Base-by-base conservation (phyloP, 2,113 vertebrate genomes). In the Zosterops borbonicus region DNA sequence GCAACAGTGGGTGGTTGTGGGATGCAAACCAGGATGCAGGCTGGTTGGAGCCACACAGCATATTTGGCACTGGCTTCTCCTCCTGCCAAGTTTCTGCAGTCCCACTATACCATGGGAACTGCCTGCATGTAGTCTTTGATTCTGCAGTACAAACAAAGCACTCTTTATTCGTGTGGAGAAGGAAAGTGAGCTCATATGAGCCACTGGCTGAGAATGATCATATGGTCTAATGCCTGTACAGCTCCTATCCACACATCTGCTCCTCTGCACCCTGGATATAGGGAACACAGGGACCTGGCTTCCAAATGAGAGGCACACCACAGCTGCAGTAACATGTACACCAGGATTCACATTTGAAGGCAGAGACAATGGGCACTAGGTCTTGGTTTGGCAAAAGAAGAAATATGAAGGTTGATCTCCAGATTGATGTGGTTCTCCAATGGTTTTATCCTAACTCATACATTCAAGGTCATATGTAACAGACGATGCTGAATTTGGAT, bases 171-270 rank as follows among this genome's bases (percentile, higher is more conserved):
- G 0, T 4, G 27, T 0, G 0, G 58, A 83, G 74, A 75, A 47
- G 87, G 58, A 91, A 91, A 93, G 63, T 71, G 92, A 95, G 78
- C 70, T 95, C 78, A 83, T 85, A 33, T 6, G 46, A 95, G 58
- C 78, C 67, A 29, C 49, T 76, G 78, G 58, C 78, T 87, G 83
- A 55, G 52, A 85, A 46, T 7, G 55, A 58, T 89, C 76, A 17
- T 46, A 53, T 67, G 87, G 65, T 82, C 47, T 39, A 47, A 17
- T 41, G 74, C 49, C 70, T 39, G 53, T 6, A 14, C 49, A 91
- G 78, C n/a, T 88, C 49, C 56, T 37, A 31, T 23, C 87, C 84
- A 64, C 53, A n/a, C 17, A n/a, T 64, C 49, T 85, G 74, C 41
- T 85, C 13, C 84, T 82, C 65, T 2, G 3, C 37, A 31, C 22